Base-by-base conservation (phyloP, 2,888 invertebrate species). In the Tanypteryx hageni region DNA sequence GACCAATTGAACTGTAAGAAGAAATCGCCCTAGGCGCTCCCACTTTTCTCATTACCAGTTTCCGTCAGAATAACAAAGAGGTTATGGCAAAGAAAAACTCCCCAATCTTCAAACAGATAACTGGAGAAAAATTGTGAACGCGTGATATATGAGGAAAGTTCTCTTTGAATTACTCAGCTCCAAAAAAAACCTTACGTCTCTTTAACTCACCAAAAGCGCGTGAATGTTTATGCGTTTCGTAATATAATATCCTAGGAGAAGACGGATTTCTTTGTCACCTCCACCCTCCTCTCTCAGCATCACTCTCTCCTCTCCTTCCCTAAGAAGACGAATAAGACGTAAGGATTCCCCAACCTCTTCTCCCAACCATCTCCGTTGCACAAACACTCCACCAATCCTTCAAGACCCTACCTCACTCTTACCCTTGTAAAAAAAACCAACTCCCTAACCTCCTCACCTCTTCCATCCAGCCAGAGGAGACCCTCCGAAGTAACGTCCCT, bases 251-350 rank as follows among this genome's bases (percentile, higher is more conserved):
- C 76, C 22, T 11, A 22, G 76, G n/a, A 27, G 76, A 76, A 76
- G 76, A 76, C 22, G 76, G 76, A 76, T 76, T n/a, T 76, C 22
- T 76, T 76, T 10, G n/a, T 76, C 76, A 76, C 76, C n/a, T 76
- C 76, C 76, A 76, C 27, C 76, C 10, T 27, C 27, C 76, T 76
- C 76, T 76, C n/a, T 11, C 16, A 16, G 16, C 10, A 5, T 5
- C 44, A 1, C 3, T 44, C 44, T 44, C 44, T 44, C 44, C 5
- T 5, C 5, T 5, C 5, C 44, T 44, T 5, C 44, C n/a, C n/a
- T n/a, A n/a, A n/a, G n/a, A n/a, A n/a, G 68, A 76, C 76, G n/a
- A 76, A 22, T 76, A 22, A 76, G 76, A 76, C 76, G 76, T 76
- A 44, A 44, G 44, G 44, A 44, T 44, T 44, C 44, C 44, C 44